Base-by-base conservation (phyloP, 1,140 invertebrate genomes). In the Trichomalopsis sarcophagae region DNA sequence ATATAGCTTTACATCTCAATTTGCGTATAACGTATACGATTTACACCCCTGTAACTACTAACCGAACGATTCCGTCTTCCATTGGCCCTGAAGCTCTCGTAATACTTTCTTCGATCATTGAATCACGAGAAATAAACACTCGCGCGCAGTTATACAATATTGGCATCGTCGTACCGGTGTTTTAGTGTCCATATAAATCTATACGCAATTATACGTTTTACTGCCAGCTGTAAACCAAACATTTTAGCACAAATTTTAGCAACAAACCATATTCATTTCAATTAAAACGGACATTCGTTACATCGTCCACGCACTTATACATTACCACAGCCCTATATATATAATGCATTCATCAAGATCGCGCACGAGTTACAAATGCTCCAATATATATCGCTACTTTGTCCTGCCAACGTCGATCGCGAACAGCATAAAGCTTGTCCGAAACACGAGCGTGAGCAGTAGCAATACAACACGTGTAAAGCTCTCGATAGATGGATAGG, bases 1-100 rank as follows among this genome's bases (percentile, higher is more conserved):
- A 82, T n/a, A 73, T 82, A 86, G 62, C 55, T 82, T 85, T 82
- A 17, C 27, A 36, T 82, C 40, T 76, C 50, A 82, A 82, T 82
- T 76, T 82, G 1, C 50, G 9, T 62, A 62, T 21, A 62, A 62
- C 6, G 55, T 62, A 62, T 62, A 62, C 17, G 21, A 62, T 62
- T 62, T 62, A n/a, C 55, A 21, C 7, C 55, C 17, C 21, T 62
- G 5, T n/a, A 62, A n/a, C 21, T 62, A 62, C 33, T 36, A 36
- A 21, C 21, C 55, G 2, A 36, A 62, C 5, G 17, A 62, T 62
- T 62, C 17, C 21, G 21, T 62, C 5, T 62, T 62, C 55, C 17
- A 62, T 62, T n/a, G 17, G 55, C 21, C 55, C 55, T 62, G 55
- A n/a, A 62, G 17, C 10, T 62, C 17, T 62, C 55, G 55, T 17